Conservation (phyloP, 2,113 vertebrate genomes). For the Leptobrachium ailaonicum region DNA sequence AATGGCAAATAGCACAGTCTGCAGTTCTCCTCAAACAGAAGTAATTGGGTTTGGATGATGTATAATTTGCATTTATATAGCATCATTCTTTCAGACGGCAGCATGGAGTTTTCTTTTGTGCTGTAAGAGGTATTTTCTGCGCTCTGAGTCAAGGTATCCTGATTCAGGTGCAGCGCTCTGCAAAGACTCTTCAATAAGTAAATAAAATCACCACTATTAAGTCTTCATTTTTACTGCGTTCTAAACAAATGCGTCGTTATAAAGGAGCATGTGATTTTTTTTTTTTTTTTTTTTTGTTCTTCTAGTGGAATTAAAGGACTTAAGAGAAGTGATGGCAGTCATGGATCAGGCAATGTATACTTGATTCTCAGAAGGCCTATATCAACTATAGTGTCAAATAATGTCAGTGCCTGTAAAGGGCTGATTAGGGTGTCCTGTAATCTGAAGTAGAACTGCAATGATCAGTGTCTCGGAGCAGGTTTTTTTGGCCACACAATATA, state of each 20-base stretch:
- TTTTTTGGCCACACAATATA: no score
- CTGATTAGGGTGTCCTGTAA: background rate
- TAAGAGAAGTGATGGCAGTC: background rate
- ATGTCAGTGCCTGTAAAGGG: background rate
- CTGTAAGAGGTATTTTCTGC: background rate
- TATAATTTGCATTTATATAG: slow-evolving; percentile 7
- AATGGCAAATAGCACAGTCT: background rate
- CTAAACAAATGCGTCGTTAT: background rate
- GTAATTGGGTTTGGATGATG: background rate
- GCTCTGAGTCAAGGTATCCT: background rate
- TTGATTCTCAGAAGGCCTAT: background rate
- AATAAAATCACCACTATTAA: background rate
- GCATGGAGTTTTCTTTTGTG: background rate
- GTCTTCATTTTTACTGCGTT: background rate
- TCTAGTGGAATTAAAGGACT: background rate
- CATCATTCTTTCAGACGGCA: background rate
- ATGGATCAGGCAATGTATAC: background rate
- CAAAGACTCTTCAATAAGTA: background rate
- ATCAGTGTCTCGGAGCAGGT: no score
- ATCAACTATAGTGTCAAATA: background rate
- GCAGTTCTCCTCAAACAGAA: background rate
- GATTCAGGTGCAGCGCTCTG: background rate
- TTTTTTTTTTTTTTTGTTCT: no score
- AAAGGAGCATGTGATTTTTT: background rate
- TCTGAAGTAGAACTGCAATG: background rate